Base-by-base conservation (phyloP, 2,113 vertebrate genomes). In the Eolophus roseicapilla region DNA sequence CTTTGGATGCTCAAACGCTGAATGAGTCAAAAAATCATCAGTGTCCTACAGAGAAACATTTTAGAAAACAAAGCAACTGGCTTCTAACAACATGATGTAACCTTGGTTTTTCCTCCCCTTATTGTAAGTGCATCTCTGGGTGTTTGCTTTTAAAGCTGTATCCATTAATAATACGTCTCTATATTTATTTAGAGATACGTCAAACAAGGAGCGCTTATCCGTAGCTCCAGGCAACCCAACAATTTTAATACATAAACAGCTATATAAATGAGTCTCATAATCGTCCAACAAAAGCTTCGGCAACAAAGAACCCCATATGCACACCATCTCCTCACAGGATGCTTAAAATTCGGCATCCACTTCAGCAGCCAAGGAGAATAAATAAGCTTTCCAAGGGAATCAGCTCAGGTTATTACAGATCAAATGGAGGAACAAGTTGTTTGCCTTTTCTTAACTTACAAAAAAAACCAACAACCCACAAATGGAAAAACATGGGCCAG, bases 11-110 rank as follows among this genome's bases (percentile, higher is more conserved):
- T 93, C 67, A 88, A 81, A 94, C 21, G 31, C 68, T 82, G 88
- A 95, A 95, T 96, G 95, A 97, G 82, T 97, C 90, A 96, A 95
- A 95, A 96, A 93, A 94, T 97, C 93, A 96, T 97, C 90, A 94
- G 90, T 85, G 94, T 90, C 91, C 95, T 93, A 82, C 93, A 83
- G 73, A 95, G 88, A 93, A 96, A 91, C 73, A 62, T 88, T 96
- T 93, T 68, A 95, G 92, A 97, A 97, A 94, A 97, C 90, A 97
- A 94, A 97, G 88, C 68, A 95, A 88, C 53, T 97, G 92, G 95
- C 96, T 95, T 94, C 89, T 82, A 96, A 90, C 67, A 86, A 80
- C 69, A 90, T 97, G 96, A 96, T 95, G 95, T 94, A 97, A 97
- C 92, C 88, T 95, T 94, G 91, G 67, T 95, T 97, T 97, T 97